Percentiles rank a stretch among this genome's conserved stretches.
Conservation (phyloP, 2,888 invertebrate species). For the Notocelia uddmanniana region DNA sequence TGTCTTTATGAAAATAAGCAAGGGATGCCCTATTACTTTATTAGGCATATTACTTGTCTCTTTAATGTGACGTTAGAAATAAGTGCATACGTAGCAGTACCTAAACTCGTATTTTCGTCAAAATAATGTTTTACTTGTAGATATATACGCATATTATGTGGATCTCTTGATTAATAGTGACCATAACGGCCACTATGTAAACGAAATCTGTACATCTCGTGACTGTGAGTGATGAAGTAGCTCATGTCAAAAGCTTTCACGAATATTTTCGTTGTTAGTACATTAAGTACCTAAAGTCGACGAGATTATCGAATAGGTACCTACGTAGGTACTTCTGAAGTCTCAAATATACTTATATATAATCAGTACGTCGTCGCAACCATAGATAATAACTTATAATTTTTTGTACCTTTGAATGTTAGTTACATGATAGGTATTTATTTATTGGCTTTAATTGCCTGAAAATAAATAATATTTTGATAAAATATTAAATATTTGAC, state of each 20-base stretch:
- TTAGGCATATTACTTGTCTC: background rate
- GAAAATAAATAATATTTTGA: no score
- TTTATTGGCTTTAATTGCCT: no score
- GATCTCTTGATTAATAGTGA: conserved; percentile 1
- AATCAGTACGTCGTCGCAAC: no score
- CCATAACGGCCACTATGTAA: conserved; percentile 11
- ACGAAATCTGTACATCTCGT: conserved; percentile 2
- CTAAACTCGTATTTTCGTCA: background rate
- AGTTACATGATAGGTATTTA: no score
- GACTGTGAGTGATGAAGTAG: conserved; percentile 10
- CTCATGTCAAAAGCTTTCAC: background rate
- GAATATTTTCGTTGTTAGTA: background rate
- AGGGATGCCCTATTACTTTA: background rate
- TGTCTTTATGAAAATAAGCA: background rate
- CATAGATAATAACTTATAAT: no score
- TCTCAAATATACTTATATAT: background rate
- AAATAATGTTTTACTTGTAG: background rate
- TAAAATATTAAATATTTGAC: no score
- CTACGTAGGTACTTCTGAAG: background rate
- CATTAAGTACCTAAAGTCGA: no score
- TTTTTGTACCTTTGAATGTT: no score
- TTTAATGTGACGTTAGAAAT: background rate
- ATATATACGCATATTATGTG: background rate
- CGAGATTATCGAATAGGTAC: no score
- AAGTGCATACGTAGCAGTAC: no score